phyloP scores from a whole-genome alignment of 2,113 vertebrate species.

The Lates calcarifer region DNA sequence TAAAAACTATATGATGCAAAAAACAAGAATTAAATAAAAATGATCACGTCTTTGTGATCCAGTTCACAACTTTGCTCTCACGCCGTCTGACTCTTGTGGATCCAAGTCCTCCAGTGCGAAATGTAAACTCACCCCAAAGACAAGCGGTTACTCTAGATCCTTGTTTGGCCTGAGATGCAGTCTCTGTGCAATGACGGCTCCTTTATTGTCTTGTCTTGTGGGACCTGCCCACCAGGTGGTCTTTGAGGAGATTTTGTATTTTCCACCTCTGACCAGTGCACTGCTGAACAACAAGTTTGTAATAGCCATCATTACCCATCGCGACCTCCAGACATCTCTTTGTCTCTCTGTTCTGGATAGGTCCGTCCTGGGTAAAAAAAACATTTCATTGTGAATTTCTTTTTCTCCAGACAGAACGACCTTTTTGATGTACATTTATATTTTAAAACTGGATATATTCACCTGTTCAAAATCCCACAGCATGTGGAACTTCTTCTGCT shows the following conservation, averaged over 20 bases:
- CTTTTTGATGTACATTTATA: background rate
- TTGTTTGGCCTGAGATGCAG: background rate
- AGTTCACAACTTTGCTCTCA: background rate
- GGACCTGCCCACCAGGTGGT: background rate
- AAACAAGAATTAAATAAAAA: background rate
- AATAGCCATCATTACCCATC: background rate
- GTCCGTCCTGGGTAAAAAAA: constrained; percentile 67
- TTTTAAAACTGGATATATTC: background rate
- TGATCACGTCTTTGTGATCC: background rate
- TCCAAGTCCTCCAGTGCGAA: background rate
- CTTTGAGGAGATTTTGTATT: constrained; percentile 70
- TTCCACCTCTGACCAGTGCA: constrained; percentile 83
- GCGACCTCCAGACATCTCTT: constrained; percentile 78
- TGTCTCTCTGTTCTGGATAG: constrained; percentile 79
- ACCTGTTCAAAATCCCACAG: constrained; percentile 85
- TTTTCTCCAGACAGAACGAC: background rate
- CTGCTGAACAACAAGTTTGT: constrained; percentile 65
- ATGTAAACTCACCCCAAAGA: constrained; percentile 2
- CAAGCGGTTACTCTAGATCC: background rate
- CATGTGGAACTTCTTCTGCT: constrained; percentile 65
- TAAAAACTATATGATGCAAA: background rate
- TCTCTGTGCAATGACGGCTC: background rate
- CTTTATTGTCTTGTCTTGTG: background rate
- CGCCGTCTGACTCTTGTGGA: background rate
- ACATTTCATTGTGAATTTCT: background rate